Percentiles rank a stretch among this genome's conserved stretches.
Evolutionary conservation across 2,113 vertebrate species (phyloP).

Genomic region (Dipodomys ordii): DNA sequence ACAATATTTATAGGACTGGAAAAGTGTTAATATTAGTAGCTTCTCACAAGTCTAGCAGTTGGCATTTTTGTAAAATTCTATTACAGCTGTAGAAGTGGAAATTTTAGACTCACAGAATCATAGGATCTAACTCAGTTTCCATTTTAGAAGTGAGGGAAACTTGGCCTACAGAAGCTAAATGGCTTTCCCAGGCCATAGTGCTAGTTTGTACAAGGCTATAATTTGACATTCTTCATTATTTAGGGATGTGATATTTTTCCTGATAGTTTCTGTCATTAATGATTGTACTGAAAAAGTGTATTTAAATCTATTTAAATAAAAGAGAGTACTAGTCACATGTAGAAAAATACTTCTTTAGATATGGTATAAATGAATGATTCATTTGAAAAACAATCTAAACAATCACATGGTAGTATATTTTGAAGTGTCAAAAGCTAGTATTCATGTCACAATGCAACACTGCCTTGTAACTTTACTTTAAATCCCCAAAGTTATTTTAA

Average conservation of each 20-base stretch:
- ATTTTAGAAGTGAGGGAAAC: background rate
- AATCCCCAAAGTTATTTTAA: background rate
- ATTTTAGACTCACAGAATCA: background rate
- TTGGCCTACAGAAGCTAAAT: background rate
- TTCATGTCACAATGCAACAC: background rate
- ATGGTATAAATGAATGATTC: background rate
- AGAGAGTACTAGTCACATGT: background rate
- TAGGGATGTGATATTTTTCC: background rate
- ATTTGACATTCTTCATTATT: background rate
- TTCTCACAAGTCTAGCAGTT: background rate
- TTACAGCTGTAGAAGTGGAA: background rate
- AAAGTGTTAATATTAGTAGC: background rate
- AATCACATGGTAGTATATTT: background rate
- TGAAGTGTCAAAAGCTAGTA: background rate
- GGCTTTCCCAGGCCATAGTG: background rate
- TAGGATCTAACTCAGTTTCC: background rate
- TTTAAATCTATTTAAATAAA: background rate
- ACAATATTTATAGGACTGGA: background rate
- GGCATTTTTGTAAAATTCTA: constrained; percentile 6
- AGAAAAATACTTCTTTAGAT: background rate
- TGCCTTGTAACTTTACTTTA: constrained; percentile 30
- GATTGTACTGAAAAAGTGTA: background rate
- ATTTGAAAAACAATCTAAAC: background rate
- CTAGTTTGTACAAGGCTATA: background rate
- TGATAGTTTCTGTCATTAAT: background rate